A percentile compares a stretch with the other conserved stretches of the same genome.
Evolutionary conservation across 2,888 invertebrate genomes (phyloP).

Genomic region (Temnothorax rugatulus): DNA sequence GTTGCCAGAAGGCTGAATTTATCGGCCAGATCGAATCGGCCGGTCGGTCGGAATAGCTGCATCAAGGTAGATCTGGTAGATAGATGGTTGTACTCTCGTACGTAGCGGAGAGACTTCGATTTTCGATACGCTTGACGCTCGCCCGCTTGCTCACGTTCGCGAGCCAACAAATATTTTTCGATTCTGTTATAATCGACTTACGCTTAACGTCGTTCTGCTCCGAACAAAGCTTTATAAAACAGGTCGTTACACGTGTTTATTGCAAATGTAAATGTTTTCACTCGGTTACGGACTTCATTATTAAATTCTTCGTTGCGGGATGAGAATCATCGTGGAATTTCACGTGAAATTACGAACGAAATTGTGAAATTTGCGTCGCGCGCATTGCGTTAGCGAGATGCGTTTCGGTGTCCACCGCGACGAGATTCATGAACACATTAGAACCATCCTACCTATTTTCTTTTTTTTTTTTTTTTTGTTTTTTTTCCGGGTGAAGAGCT

Average conservation of each 20-base stretch:
- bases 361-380: constrained; percentile 18
- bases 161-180: constrained; percentile 54
- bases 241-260: constrained; percentile 42
- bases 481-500: constrained; percentile 15
- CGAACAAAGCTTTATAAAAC: constrained; percentile 48
- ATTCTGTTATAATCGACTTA: constrained; percentile 48
- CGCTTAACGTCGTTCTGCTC: constrained; percentile 41
- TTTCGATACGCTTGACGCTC: constrained; percentile 49
- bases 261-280: constrained; percentile 45
- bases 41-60: constrained; percentile 18
- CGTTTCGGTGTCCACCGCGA: background rate
- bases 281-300: constrained; percentile 28
- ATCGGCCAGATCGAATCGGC: constrained; percentile 48
- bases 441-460: background rate
- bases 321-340: constrained; percentile 28
- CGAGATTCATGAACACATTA: constrained; percentile 3
- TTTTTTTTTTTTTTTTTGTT: background rate
- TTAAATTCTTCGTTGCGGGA: constrained; percentile 45
- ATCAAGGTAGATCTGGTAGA: constrained; percentile 44
- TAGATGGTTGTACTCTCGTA: constrained; percentile 37
- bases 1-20: constrained; percentile 51
- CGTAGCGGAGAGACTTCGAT: constrained; percentile 41
- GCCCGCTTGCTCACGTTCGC: background rate
- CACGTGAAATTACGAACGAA: constrained; percentile 12
- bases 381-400: background rate